Evolutionary conservation across 2,888 invertebrate species (phyloP).

Genomic region (Cephus nigrinus): DNA sequence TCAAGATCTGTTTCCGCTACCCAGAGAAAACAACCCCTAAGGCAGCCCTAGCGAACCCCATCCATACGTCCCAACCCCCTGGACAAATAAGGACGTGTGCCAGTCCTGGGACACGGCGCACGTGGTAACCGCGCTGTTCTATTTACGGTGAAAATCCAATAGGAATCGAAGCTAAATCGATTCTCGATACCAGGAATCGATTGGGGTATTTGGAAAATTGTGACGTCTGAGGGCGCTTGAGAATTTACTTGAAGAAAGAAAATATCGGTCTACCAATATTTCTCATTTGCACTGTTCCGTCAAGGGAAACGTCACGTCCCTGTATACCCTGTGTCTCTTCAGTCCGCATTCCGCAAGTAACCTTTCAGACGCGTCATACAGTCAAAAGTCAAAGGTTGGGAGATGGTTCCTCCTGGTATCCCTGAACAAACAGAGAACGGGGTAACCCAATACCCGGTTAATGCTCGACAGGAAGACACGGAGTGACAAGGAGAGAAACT

Average conservation of each 20-base stretch:
- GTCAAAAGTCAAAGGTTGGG: not conserved
- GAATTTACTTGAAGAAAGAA: not conserved
- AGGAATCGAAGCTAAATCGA: not conserved
- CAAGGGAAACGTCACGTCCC: not conserved
- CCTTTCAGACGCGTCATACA: not conserved
- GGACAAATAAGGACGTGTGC: not conserved
- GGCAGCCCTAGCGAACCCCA: not conserved
- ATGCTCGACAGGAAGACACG: not conserved
- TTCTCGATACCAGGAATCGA: not conserved
- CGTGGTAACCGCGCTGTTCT: not conserved
- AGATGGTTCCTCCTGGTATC: not conserved
- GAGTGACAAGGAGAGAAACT: not conserved
- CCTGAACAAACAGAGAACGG: not conserved
- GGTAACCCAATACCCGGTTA: not conserved
- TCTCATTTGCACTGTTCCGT: not conserved
- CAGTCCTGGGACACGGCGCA: not conserved
- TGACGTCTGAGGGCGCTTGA: not conserved
- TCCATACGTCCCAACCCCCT: not conserved
- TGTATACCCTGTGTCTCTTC: not conserved
- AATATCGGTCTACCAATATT: not conserved
- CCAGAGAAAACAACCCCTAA: not conserved
- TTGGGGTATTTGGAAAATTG: not conserved
- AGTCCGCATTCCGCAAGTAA: not conserved
- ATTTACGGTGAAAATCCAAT: not conserved
- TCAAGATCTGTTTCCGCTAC: not conserved